Percentiles rank a stretch among this genome's conserved stretches.
Evolutionary conservation across 2,888 invertebrate genomes (phyloP).

Genomic region (Drosophila pseudotalamancana): DNA sequence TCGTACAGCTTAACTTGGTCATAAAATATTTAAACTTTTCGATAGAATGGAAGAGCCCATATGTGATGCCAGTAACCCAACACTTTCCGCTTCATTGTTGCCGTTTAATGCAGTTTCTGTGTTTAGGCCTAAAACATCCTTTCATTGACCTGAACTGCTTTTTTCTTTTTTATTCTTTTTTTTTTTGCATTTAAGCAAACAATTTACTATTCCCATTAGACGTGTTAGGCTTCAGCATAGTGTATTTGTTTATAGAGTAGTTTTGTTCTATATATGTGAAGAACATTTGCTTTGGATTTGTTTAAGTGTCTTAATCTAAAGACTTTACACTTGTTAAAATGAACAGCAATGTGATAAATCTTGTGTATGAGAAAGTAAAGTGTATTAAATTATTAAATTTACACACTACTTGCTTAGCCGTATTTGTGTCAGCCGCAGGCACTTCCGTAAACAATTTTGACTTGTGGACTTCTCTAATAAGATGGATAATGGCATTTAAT

Average conservation of each 20-base stretch:
- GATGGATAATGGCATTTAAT: conserved; percentile 76
- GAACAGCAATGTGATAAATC: background rate
- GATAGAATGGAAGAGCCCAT: conserved; percentile 38
- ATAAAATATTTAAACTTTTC: conserved; percentile 64
- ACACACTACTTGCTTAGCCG: background rate
- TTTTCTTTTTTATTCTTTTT: background rate
- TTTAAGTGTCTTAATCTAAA: background rate
- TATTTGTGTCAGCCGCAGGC: conserved; percentile 44
- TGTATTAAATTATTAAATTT: background rate
- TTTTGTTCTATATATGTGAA: no score
- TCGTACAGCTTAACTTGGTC: conserved; percentile 14
- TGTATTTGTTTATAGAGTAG: no score
- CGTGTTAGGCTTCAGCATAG: conserved; percentile 2
- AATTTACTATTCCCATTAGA: conserved; percentile 28
- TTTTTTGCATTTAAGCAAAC: conserved; percentile 21
- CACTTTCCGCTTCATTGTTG: conserved; percentile 49
- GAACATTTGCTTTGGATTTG: background rate
- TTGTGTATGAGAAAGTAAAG: background rate
- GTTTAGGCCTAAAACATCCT: conserved; percentile 23
- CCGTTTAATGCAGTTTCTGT: conserved; percentile 49
- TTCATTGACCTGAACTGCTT: conserved; percentile 21
- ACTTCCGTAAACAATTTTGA: conserved; percentile 70
- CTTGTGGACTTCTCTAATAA: conserved; percentile 63
- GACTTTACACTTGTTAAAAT: background rate
- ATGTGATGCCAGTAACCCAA: conserved; percentile 31